A percentile compares a stretch with the other conserved stretches of the same genome.
phyloP scores from a whole-genome alignment of 2,113 vertebrate genomes.

The Trematocara zebra region DNA sequence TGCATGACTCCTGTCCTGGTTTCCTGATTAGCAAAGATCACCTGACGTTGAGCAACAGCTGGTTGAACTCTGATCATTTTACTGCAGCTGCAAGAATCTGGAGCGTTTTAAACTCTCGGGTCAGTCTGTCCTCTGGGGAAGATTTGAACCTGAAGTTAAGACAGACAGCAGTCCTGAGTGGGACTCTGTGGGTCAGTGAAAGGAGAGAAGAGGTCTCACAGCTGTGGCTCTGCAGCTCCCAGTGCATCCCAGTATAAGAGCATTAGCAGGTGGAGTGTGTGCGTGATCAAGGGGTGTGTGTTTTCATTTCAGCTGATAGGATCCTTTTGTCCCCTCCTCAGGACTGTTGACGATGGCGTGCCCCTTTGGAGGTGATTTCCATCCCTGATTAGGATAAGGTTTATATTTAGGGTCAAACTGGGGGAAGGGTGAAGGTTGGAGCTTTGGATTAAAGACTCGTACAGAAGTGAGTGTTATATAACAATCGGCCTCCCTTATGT shows the following conservation, averaged over 20 bases:
- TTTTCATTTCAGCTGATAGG: constrained; percentile 10
- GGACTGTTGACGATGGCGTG: not conserved
- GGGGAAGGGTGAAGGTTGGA: constrained; percentile 28
- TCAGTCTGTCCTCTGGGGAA: not conserved
- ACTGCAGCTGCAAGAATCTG: not conserved
- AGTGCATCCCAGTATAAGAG: not conserved
- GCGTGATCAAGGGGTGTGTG: not conserved
- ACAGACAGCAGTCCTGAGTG: not conserved
- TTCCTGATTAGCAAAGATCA: not conserved
- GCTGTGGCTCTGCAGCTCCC: not conserved
- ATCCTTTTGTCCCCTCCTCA: not conserved
- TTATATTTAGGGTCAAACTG: constrained; percentile 56
- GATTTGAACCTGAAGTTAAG: not conserved
- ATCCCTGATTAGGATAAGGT: constrained; percentile 49
- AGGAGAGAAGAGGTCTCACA: not conserved
- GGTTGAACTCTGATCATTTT: not conserved
- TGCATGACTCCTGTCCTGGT: not conserved
- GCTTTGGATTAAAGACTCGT: not conserved
- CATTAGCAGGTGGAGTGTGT: not conserved
- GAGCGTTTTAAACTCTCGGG: not conserved
- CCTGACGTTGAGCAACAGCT: not conserved
- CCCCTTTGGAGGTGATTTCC: constrained; percentile 21
- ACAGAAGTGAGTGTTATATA: not conserved
- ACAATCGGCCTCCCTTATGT: not conserved
- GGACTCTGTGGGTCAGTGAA: not conserved